Evolutionary conservation across 2,888 invertebrate species (phyloP), one percentile per base, ranked within the genome.

Genomic region (Nasonovia ribisnigri): DNA sequence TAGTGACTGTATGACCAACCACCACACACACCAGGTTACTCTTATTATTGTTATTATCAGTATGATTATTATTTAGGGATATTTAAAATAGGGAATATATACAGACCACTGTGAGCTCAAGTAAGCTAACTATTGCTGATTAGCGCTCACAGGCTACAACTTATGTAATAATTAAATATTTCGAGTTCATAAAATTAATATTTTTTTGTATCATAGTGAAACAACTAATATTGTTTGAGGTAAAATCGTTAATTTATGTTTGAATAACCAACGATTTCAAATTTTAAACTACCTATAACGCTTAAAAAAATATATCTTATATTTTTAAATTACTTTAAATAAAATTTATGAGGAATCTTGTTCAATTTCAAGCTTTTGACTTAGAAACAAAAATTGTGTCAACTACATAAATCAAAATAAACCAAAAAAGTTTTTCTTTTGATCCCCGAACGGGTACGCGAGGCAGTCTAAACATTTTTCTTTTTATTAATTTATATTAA

Each of bases 401-500:
- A 77, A 36, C 36, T 77, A 77, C 36, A 77, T 36, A 77, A 77
- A 36, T 77, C 77, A 77, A 77, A 77, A 77, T 77, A 77, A 77
- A 36, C 36, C 36, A 36, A 77, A 57, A 77, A 77, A 77, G 77
- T 77, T 77, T 77, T 36, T 8, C 36, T 77, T 77, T 36, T 77
- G 77, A 77, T 77, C n/a, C 77, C n/a, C 20, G 6, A 36, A 77
- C 77, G 36, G 36, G 77, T 77, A 77, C 36, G 36, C 0, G 77
- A n/a, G 36, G 36, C 36, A 36, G 36, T 36, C 36, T 36, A 77
- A n/a, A 67, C 5, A 67, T 16, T 67, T 67, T n/a, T n/a, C 13
- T 67, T 67, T 67, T 67, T 67, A 67, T 67, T 67, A 67, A 67
- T 67, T 77, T 77, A 36, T 77, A 77, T 77, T 77, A 77, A 77